phyloP scores from a whole-genome alignment of 2,797 vertebrate species.

The Pipistrellus pygmaeus region DNA sequence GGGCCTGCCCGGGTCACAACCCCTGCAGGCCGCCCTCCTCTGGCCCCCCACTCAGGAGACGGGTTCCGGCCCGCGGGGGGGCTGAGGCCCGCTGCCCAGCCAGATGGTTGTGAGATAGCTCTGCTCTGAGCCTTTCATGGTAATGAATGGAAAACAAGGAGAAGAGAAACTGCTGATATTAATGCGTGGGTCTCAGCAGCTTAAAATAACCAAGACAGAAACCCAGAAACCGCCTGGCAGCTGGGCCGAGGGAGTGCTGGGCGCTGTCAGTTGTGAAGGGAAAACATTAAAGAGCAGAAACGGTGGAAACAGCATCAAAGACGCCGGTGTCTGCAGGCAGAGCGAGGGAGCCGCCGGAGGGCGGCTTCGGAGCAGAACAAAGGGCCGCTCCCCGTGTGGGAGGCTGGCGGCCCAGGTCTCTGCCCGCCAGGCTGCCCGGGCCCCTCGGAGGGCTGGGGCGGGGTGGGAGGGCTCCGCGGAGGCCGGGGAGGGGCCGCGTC shows the following conservation, averaged over 20 bases:
- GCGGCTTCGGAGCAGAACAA: background rate
- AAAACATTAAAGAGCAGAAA: background rate
- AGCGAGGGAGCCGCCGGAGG: background rate
- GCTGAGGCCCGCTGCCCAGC: background rate
- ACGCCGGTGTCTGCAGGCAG: background rate
- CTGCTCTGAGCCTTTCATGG: background rate
- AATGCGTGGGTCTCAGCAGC: slow-evolving; percentile 9
- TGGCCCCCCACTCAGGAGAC: too few relatives aligned
- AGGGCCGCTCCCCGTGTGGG: background rate
- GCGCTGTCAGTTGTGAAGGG: background rate
- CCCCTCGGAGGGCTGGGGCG: rapidly evolving
- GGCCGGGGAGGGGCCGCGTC: background rate
- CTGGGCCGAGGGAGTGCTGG: background rate
- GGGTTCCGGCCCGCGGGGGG: background rate
- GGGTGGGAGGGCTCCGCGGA: rapidly evolving
- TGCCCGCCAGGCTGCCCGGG: background rate
- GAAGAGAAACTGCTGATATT: slow-evolving; percentile 69
- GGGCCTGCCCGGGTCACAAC: too few relatives aligned
- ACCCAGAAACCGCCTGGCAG: slow-evolving; percentile 45
- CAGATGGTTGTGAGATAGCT: background rate
- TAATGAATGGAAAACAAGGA: slow-evolving; percentile 62
- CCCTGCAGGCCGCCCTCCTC: too few relatives aligned
- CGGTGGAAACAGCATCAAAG: slow-evolving; percentile 71
- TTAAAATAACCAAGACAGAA: slow-evolving; percentile 37
- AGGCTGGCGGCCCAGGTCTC: background rate